Evolutionary conservation across 2,888 invertebrate species (phyloP).

Genomic region (Antheraea yamamai): DNA sequence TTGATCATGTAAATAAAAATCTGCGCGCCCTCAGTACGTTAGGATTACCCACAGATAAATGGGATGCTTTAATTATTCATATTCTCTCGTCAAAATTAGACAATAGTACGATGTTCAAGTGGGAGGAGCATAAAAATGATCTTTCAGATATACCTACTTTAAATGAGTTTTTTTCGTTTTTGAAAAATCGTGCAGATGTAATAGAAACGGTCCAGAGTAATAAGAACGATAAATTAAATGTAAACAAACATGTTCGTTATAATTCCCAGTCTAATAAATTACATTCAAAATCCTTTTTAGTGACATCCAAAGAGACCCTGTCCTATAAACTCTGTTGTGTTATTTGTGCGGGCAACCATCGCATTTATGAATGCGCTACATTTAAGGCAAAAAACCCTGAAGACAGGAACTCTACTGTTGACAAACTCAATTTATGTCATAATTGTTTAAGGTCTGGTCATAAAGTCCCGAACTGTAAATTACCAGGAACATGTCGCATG

Average conservation of each 20-base stretch:
- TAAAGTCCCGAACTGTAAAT: neutral
- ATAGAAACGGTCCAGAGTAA: constrained; percentile 7
- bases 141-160: constrained; percentile 11
- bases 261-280: neutral
- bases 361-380: constrained; percentile 12
- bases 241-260: neutral
- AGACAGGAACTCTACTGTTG: neutral
- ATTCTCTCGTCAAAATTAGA: constrained; percentile 22
- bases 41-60: constrained; percentile 26
- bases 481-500: constrained; percentile 1
- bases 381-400: neutral
- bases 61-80: constrained; percentile 27
- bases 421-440: neutral
- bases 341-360: constrained; percentile 12
- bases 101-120: constrained; percentile 19
- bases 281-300: neutral
- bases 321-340: neutral
- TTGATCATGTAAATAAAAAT: constrained; percentile 37
- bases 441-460: constrained; percentile 14
- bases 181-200: constrained; percentile 1
- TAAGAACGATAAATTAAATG: neutral
- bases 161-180: neutral
- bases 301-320: neutral
- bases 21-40: constrained; percentile 28
- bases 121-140: constrained; percentile 23